These are phyloP conservation scores for Zoroaster sp. DNA, from an alignment of 53 echinoderm and acorn worm species.

Conservation along the genomic window DNA sequence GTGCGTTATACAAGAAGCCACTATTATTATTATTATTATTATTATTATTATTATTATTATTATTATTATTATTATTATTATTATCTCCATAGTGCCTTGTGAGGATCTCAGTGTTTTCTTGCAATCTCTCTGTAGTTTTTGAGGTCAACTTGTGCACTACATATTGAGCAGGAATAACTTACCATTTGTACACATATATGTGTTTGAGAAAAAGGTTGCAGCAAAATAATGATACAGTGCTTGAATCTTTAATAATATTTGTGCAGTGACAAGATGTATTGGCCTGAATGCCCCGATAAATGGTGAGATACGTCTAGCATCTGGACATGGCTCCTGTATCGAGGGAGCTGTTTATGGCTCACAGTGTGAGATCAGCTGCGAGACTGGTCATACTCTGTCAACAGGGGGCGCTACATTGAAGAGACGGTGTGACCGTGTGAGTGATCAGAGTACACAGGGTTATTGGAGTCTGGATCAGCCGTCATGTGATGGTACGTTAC, in stretches of 20 bases:
- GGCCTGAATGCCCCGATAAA: conserved; percentile 38
- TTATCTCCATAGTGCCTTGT: no score
- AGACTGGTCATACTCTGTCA: conserved; percentile 52
- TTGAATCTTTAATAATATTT: neutral
- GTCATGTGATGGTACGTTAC: neutral
- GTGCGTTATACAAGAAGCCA: no score
- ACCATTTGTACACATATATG: no score
- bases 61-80: no score
- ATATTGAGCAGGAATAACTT: no score
- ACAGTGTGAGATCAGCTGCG: conserved; percentile 56
- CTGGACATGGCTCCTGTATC: conserved; percentile 38
- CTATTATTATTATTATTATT: no score
- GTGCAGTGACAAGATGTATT: conserved; percentile 49
- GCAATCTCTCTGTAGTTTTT: no score
- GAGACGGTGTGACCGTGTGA: conserved; percentile 10
- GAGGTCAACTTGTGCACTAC: no score
- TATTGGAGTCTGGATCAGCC: neutral
- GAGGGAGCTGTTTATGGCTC: conserved; percentile 47
- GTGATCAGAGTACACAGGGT: neutral
- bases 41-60: no score
- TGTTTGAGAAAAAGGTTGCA: neutral
- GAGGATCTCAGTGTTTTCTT: no score
- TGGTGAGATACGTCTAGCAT: neutral
- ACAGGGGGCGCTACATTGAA: conserved; percentile 15
- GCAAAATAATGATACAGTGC: neutral